These are phyloP conservation scores for Aelia acuminata DNA, from an alignment of 2,888 invertebrate species.

Conservation along the genomic window DNA sequence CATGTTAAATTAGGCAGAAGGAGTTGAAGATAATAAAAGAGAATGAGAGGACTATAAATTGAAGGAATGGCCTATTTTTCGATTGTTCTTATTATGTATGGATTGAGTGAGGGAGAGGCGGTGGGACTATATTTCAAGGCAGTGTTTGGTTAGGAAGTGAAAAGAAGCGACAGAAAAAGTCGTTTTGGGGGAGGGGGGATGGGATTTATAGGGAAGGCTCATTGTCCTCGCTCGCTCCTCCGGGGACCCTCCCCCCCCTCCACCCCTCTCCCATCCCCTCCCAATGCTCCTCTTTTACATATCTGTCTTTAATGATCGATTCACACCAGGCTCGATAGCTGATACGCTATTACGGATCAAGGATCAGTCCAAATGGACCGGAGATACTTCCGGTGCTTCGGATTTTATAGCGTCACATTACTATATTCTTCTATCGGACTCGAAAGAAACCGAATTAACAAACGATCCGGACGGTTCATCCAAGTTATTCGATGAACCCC, in stretches of 20 bases:
- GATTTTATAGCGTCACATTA: too few relatives aligned
- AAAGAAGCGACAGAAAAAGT: conserved; percentile 56
- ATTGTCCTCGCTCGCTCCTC: conserved; percentile 40
- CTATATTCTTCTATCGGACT: too few relatives aligned
- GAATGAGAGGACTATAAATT: conserved; percentile 5
- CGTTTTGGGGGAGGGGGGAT: not conserved
- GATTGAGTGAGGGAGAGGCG: conserved; percentile 49
- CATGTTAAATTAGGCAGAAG: conserved; percentile 23
- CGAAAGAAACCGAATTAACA: too few relatives aligned
- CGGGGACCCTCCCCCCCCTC: not conserved
- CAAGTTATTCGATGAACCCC: too few relatives aligned
- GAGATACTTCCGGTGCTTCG: too few relatives aligned
- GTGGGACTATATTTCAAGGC: conserved; percentile 56
- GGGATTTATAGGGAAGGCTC: conserved; percentile 56
- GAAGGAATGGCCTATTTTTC: conserved; percentile 32
- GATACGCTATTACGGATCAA: not conserved
- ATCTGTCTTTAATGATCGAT: conserved; percentile 21
- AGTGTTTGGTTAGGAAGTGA: conserved; percentile 55
- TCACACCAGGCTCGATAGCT: not conserved
- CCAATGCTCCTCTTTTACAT: not conserved
- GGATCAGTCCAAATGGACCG: not conserved
- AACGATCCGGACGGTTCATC: too few relatives aligned
- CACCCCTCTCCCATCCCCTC: not conserved
- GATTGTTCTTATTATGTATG: conserved; percentile 40
- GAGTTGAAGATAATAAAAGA: conserved; percentile 22